Base-by-base conservation (phyloP, 1,140 invertebrate species). In the Coptotermes formosanus region DNA sequence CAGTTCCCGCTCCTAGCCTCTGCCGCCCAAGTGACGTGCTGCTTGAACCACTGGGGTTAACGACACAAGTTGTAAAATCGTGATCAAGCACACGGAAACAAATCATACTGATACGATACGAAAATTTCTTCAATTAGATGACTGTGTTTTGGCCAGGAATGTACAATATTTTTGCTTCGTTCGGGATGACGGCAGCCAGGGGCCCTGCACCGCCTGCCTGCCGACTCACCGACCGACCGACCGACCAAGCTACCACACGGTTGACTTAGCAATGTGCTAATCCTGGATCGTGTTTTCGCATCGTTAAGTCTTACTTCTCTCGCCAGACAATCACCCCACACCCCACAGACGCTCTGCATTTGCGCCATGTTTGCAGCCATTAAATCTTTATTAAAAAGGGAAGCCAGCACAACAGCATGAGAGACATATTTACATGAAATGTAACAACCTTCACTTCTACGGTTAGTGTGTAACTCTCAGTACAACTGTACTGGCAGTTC, bases 231-330 rank as follows among this genome's bases (percentile, higher is more conserved):
- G n/a, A 19, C 52, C 23, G n/a, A 30, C 14, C 2, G 25, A 30
- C 43, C 25, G 83, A 48, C 7, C 8, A 59, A 55, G 48, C 21
- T 48, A 43, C 52, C 64, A 16, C 30, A 85, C 59, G 85, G 55
- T 64, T 85, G 55, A 85, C 85, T 85, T 85, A 48, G 81, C 85
- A 85, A 85, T 85, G 81, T 85, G 85, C 38, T 75, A 85, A 85
- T 85, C 85, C 85, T 23, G 43, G 14, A 45, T 59, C 43, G 82
- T 83, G 82, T 52, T 83, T 52, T 44, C 82, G 38, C 82, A 44
- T 83, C 82, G 82, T 83, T 83, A 83, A 83, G 43, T 83, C 82
- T 83, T 83, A 43, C 48, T 44, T 85, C 55, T 44, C 48, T 64
- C 64, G 30, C 25, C n/a, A 75, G 64, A 75, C n/a, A 75, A 75